Evolutionary conservation across 2,888 invertebrate species (phyloP).

Genomic region (Boloria selene): DNA sequence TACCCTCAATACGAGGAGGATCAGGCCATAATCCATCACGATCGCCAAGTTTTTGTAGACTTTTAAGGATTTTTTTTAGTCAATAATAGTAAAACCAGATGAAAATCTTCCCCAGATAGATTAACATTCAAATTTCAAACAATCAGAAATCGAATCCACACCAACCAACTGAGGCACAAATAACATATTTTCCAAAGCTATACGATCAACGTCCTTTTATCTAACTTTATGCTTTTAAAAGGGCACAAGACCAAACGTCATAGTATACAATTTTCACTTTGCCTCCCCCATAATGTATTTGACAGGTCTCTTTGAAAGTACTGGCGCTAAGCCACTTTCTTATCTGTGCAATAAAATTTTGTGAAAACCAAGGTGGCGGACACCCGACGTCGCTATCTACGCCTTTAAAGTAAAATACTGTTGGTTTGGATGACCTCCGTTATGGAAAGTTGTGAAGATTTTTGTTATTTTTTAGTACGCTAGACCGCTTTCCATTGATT

Average conservation of each 20-base stretch:
- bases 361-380: slow-evolving; percentile 45
- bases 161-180: too few relatives aligned
- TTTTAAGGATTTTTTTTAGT: too few relatives aligned
- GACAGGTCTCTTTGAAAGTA: slow-evolving; percentile 40
- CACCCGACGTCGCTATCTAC: slow-evolving; percentile 33
- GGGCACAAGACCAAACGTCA: slow-evolving; percentile 20
- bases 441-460: slow-evolving; percentile 30
- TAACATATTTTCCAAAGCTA: too few relatives aligned
- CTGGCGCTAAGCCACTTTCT: slow-evolving; percentile 43
- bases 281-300: slow-evolving; percentile 39
- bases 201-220: neutral
- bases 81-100: too few relatives aligned
- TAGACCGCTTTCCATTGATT: too few relatives aligned
- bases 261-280: slow-evolving; percentile 39
- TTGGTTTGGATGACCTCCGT: slow-evolving; percentile 32
- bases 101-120: too few relatives aligned
- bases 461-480: slow-evolving; percentile 26
- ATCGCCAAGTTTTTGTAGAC: too few relatives aligned
- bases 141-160: too few relatives aligned
- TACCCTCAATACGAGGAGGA: too few relatives aligned
- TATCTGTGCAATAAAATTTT: slow-evolving; percentile 46
- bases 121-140: too few relatives aligned
- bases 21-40: too few relatives aligned
- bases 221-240: slow-evolving; percentile 1
- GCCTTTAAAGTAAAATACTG: slow-evolving; percentile 39